Conservation (phyloP, 2,797 vertebrate species). For the Acridotheres tristis region DNA sequence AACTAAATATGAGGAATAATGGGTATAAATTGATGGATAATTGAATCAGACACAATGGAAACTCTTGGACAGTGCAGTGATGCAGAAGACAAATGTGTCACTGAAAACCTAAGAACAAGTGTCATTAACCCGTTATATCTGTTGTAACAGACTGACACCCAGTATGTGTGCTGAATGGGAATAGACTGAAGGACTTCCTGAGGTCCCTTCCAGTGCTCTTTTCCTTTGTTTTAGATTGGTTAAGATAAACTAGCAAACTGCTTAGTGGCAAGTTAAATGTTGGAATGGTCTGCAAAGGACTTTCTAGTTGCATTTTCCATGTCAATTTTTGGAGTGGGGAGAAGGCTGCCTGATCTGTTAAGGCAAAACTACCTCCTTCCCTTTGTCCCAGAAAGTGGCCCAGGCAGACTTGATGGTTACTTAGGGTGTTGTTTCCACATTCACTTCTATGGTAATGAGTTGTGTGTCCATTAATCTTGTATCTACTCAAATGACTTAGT, state of each 20-base stretch:
- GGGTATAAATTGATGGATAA: not conserved
- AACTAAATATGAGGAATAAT: not conserved
- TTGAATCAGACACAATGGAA: not conserved
- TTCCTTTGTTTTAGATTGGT: not conserved
- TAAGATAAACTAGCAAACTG: not conserved
- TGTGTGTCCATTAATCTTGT: not conserved
- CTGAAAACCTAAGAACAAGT: not conserved
- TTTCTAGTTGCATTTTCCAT: not conserved
- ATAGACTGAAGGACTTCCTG: not conserved
- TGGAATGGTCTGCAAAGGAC: not conserved
- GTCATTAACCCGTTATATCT: not conserved
- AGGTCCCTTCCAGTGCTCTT: not conserved
- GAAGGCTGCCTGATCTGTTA: not conserved
- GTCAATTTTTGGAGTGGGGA: not conserved
- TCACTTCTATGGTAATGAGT: not conserved
- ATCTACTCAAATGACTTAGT: not conserved
- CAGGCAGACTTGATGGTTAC: not conserved
- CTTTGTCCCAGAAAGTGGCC: fast-evolving
- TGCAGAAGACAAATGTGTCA: not conserved
- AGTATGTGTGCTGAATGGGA: not conserved
- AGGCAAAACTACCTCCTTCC: not conserved
- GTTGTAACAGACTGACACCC: not conserved
- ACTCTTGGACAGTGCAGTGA: not conserved
- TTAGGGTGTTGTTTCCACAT: not conserved
- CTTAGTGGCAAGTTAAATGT: not conserved